Percentiles rank a stretch among this genome's conserved stretches.
These are phyloP conservation scores for Athetis lepigone DNA, from an alignment of 2,888 invertebrate genomes.

Conservation along the genomic window DNA sequence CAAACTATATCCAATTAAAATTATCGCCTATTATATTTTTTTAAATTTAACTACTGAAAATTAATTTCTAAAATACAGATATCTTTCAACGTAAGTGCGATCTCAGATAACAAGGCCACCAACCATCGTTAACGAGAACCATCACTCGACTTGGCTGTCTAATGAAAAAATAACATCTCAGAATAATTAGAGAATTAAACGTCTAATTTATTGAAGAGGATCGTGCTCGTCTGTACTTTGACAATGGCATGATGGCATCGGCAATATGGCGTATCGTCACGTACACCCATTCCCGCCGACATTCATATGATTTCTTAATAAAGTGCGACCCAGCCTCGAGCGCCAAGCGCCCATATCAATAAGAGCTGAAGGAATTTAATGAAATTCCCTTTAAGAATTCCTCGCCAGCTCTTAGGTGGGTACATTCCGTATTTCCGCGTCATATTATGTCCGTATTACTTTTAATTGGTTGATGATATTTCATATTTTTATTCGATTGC, in stretches of 20 bases:
- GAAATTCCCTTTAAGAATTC: constrained; percentile 81
- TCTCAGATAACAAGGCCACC: constrained; percentile 35
- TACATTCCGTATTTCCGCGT: constrained; percentile 70
- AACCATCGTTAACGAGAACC: constrained; percentile 43
- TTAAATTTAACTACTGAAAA: too few species aligned
- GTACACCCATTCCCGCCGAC: constrained; percentile 82
- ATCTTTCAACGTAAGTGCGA: constrained; percentile 26
- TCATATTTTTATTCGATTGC: constrained; percentile 20
- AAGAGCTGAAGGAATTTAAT: constrained; percentile 83
- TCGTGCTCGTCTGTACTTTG: constrained; percentile 53
- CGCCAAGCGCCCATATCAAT: constrained; percentile 86
- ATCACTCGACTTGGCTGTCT: constrained; percentile 37
- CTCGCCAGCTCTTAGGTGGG: constrained; percentile 75
- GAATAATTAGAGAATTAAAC: constrained; percentile 56
- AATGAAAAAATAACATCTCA: constrained; percentile 61
- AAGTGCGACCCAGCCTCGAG: constrained; percentile 84
- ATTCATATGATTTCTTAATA: constrained; percentile 89
- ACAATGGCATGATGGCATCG: constrained; percentile 63
- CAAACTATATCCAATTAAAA: not conserved
- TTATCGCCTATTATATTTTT: not conserved
- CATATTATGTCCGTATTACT: constrained; percentile 71
- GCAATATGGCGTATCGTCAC: constrained; percentile 86
- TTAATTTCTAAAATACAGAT: constrained; percentile 27
- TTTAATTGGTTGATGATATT: constrained; percentile 67
- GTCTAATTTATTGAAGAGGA: constrained; percentile 54